Evolutionary conservation across 2,888 invertebrate genomes (phyloP).

Genomic region (Sisyra terminalis): DNA sequence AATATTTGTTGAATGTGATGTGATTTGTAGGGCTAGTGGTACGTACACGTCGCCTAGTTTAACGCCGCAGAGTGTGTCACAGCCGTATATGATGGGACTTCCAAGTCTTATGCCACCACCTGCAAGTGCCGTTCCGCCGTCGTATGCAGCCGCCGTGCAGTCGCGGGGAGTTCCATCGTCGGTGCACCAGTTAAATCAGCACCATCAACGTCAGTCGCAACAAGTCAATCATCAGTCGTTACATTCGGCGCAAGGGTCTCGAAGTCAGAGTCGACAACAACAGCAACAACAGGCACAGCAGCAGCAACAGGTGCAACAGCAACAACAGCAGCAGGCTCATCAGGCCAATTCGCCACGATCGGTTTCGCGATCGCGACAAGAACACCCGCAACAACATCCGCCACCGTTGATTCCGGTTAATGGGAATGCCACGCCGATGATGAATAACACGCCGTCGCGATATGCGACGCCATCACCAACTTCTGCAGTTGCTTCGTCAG

Average conservation of each 20-base stretch:
- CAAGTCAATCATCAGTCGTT: constrained; percentile 19
- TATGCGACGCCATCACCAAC: constrained; percentile 7
- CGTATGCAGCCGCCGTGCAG: constrained; percentile 27
- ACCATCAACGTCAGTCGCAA: constrained; percentile 18
- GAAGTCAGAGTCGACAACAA: constrained; percentile 22
- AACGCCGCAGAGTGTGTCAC: constrained; percentile 14
- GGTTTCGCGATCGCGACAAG: constrained; percentile 26
- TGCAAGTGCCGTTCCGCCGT: constrained; percentile 19
- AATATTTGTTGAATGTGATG: constrained; percentile 10
- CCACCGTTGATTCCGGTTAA: constrained; percentile 35
- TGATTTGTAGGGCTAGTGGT: constrained; percentile 26
- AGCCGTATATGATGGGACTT: constrained; percentile 30
- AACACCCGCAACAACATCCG: constrained; percentile 21
- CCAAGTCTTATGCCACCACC: constrained; percentile 19
- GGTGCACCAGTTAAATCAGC: constrained; percentile 23
- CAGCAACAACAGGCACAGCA: constrained; percentile 19
- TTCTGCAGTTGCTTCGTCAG: constrained; percentile 21
- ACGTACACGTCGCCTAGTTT: constrained; percentile 25
- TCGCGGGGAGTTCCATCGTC: constrained; percentile 21
- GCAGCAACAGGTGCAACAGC: constrained; percentile 15
- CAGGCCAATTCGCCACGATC: constrained; percentile 9
- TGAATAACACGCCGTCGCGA: constrained; percentile 7
- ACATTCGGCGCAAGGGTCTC: constrained; percentile 21
- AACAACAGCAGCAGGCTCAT: constrained; percentile 5
- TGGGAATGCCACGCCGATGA: constrained; percentile 2